These are phyloP conservation scores for Lasioglossum morio DNA, from an alignment of 2,888 invertebrate species.

Conservation along the genomic window DNA sequence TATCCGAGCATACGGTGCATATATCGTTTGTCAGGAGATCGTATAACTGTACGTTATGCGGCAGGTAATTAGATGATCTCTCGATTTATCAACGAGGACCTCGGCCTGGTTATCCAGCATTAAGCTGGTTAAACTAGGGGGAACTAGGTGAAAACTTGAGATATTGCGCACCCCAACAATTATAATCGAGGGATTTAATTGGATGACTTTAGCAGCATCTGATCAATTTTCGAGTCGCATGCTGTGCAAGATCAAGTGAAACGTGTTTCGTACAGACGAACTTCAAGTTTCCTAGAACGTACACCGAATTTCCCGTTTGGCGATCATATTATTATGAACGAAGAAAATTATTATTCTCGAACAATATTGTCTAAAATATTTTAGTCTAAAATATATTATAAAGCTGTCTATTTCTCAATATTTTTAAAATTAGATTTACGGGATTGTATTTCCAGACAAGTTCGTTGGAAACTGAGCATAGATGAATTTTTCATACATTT, in stretches of 20 bases:
- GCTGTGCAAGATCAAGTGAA: not conserved
- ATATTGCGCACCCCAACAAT: slow-evolving; percentile 45
- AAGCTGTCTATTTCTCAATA: too few species aligned
- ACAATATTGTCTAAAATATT: too few species aligned
- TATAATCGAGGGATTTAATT: slow-evolving; percentile 25
- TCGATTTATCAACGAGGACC: slow-evolving; percentile 57
- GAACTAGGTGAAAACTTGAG: slow-evolving; percentile 56
- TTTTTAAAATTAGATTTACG: too few species aligned
- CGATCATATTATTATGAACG: not conserved
- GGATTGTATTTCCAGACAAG: not conserved
- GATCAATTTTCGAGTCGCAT: not conserved
- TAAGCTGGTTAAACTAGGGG: slow-evolving; percentile 49
- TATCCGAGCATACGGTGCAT: slow-evolving; percentile 49
- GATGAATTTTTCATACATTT: not conserved
- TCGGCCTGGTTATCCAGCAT: slow-evolving; percentile 42
- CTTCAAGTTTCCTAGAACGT: not conserved
- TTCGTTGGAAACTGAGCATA: not conserved
- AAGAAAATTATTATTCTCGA: too few species aligned
- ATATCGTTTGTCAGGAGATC: slow-evolving; percentile 57
- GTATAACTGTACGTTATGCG: slow-evolving; percentile 59
- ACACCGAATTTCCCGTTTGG: not conserved
- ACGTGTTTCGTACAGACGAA: not conserved
- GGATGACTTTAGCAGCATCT: slow-evolving; percentile 11
- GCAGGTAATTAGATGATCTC: slow-evolving; percentile 62
- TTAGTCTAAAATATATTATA: too few species aligned